A percentile compares a stretch with the other conserved stretches of the same genome.
Conservation (phyloP, 2,113 vertebrate species). For the Catharus bicknelli region DNA sequence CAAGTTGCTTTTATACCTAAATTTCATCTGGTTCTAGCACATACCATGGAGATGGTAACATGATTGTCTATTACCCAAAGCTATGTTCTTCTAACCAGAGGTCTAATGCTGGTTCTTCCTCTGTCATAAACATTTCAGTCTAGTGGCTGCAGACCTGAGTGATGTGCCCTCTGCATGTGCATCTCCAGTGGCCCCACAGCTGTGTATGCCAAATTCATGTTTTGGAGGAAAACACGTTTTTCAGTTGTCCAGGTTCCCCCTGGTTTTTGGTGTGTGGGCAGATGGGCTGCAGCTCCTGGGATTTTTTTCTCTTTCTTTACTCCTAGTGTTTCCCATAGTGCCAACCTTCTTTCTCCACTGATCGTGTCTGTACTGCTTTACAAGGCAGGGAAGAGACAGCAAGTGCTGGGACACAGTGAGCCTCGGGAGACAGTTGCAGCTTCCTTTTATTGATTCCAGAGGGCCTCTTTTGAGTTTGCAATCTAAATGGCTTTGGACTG, state of each 20-base stretch:
- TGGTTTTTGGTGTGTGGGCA: background rate
- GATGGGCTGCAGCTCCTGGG: background rate
- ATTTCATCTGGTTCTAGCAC: background rate
- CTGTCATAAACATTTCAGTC: background rate
- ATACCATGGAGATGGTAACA: background rate
- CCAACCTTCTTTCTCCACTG: background rate
- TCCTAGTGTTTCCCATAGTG: background rate
- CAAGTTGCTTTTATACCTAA: background rate
- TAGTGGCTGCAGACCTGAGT: background rate
- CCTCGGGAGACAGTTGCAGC: fast-evolving
- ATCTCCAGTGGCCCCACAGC: background rate
- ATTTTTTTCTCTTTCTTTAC: background rate
- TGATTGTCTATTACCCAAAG: background rate
- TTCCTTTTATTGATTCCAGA: background rate
- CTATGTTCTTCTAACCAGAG: background rate
- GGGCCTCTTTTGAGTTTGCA: background rate
- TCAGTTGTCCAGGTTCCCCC: background rate
- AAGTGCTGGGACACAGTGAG: background rate
- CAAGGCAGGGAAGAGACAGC: background rate
- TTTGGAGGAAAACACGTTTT: background rate
- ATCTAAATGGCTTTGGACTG: background rate
- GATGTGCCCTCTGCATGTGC: background rate
- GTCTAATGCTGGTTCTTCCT: background rate
- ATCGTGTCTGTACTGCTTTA: background rate
- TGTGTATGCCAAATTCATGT: fast-evolving